Conservation (phyloP, 2,113 vertebrate genomes). For the Furnarius figulus region DNA sequence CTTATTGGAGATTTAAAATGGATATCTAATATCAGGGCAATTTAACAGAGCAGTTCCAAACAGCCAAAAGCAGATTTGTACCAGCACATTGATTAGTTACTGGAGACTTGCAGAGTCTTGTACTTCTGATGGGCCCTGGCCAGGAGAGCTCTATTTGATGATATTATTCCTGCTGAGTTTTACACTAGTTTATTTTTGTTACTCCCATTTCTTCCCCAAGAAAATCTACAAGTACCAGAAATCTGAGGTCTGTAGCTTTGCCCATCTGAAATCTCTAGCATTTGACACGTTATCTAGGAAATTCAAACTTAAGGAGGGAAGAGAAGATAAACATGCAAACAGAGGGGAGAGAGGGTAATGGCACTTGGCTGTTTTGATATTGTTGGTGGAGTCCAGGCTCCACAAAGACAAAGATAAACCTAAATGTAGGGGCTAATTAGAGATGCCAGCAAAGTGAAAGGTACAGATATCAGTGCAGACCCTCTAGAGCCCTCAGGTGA, state of each 20-base stretch:
- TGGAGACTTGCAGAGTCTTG: slow-evolving; percentile 4
- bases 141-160: neutral
- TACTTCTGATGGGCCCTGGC: slow-evolving; percentile 15
- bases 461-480: neutral
- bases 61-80: slow-evolving; percentile 30
- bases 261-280: neutral
- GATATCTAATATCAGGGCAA: slow-evolving; percentile 7
- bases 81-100: slow-evolving; percentile 15
- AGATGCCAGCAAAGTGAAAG: neutral
- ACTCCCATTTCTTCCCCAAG: neutral
- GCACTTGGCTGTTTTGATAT: neutral
- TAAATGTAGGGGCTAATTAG: neutral
- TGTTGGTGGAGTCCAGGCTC: neutral
- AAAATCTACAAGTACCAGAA: neutral
- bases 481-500: neutral
- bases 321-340: neutral
- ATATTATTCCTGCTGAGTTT: neutral
- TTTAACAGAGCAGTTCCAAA: slow-evolving; percentile 19
- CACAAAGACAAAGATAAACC: neutral
- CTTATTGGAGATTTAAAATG: slow-evolving; percentile 21
- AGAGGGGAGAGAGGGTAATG: neutral
- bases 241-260: neutral
- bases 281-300: neutral
- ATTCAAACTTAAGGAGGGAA: neutral
- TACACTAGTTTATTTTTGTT: neutral